phyloP scores from a whole-genome alignment of 2,113 vertebrate species.

The Eira barbara region DNA sequence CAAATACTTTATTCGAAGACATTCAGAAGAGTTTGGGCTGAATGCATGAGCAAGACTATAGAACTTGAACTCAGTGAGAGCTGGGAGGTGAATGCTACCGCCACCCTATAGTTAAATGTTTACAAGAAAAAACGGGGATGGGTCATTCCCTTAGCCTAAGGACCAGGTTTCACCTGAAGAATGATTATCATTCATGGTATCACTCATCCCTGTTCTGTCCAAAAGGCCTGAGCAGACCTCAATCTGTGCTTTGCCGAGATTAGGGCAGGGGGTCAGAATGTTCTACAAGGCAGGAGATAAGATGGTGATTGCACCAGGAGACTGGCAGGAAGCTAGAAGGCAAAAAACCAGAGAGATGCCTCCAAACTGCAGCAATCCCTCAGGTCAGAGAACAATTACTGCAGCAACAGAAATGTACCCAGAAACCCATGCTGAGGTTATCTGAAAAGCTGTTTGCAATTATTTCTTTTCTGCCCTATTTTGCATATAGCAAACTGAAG shows the following conservation, averaged over 20 bases:
- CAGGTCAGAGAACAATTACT: constrained; percentile 8
- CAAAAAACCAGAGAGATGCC: not conserved
- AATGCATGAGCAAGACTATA: not conserved
- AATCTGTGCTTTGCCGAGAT: not conserved
- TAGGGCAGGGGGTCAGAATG: not conserved
- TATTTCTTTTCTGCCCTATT: not conserved
- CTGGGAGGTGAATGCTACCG: not conserved
- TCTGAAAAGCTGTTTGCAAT: not conserved
- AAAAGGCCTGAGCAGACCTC: not conserved
- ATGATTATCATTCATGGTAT: not conserved
- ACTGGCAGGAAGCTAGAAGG: not conserved
- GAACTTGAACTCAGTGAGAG: not conserved
- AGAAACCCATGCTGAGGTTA: not conserved
- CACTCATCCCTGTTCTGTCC: not conserved
- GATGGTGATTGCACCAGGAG: not conserved
- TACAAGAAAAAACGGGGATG: not conserved
- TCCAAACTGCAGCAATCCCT: not conserved
- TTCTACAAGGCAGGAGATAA: constrained; percentile 6
- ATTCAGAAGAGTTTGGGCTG: not conserved
- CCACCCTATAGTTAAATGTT: not conserved
- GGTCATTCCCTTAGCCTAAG: not conserved
- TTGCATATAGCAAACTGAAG: not conserved
- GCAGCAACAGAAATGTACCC: not conserved
- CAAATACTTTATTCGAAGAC: constrained; percentile 37
- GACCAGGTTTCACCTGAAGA: constrained; percentile 3